phyloP scores from a whole-genome alignment of 2,113 vertebrate species.

The Psettodes erumei region DNA sequence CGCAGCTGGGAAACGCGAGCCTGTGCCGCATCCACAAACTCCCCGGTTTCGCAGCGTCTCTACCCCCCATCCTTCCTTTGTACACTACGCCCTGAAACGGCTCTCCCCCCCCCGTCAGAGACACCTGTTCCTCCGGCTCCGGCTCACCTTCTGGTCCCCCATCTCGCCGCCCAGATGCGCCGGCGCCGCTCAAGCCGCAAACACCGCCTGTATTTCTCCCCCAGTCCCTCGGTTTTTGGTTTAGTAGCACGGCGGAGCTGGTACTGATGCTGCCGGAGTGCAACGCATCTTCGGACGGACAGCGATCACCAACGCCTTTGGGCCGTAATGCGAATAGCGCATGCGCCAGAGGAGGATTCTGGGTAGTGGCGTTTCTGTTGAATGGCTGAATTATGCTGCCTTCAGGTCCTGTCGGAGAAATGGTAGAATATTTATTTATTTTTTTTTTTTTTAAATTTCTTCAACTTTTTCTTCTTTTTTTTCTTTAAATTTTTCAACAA shows the following conservation, averaged over 20 bases:
- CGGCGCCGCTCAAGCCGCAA: conserved; percentile 39
- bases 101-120: conserved; percentile 54
- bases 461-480: no score
- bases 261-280: conserved; percentile 82
- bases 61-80: conserved; percentile 71
- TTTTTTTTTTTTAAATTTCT: no score
- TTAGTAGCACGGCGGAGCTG: conserved; percentile 61
- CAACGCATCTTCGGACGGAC: conserved; percentile 78
- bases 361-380: conserved; percentile 69
- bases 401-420: conserved; percentile 36
- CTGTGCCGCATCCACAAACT: conserved; percentile 44
- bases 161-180: conserved; percentile 64
- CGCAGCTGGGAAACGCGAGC: neutral
- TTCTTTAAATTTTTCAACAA: no score
- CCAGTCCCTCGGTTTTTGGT: conserved; percentile 25
- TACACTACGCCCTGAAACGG: conserved; percentile 70
- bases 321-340: conserved; percentile 67
- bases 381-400: neutral
- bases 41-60: conserved; percentile 17
- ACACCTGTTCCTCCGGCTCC: conserved; percentile 71
- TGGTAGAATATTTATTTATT: neutral
- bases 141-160: conserved; percentile 85
- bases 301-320: conserved; percentile 74
- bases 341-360: conserved; percentile 66
- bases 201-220: conserved; percentile 21